Percentiles rank a stretch among this genome's conserved stretches.
These are phyloP conservation scores for Drosophila nr. medialis DNA, from an alignment of 2,888 invertebrate species.

Conservation along the genomic window DNA sequence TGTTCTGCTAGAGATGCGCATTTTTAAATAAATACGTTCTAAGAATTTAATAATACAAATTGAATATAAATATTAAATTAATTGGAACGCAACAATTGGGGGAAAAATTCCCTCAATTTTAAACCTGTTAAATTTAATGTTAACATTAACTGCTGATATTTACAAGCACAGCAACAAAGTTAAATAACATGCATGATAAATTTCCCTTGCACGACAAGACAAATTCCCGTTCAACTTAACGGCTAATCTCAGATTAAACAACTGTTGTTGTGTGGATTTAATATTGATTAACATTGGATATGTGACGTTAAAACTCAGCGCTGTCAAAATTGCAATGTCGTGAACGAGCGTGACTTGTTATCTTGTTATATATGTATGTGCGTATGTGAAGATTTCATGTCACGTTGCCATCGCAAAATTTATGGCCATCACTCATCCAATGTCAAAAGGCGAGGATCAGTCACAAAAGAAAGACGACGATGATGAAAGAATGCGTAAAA, in stretches of 20 bases:
- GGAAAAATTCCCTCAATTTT: not conserved
- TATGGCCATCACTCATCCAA: conserved; percentile 56
- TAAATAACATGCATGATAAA: not conserved
- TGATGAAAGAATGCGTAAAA: conserved; percentile 76
- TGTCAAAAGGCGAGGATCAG: conserved; percentile 77
- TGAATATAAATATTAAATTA: not conserved
- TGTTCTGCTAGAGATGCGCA: conserved; percentile 16
- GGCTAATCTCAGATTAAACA: not conserved
- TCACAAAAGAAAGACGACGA: conserved; percentile 67
- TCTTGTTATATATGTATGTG: not conserved
- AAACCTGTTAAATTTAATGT: not conserved
- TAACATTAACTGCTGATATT: not conserved
- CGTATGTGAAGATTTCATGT: conserved; percentile 34
- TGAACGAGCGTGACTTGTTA: conserved; percentile 42
- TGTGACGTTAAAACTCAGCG: not conserved
- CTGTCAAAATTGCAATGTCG: conserved; percentile 11
- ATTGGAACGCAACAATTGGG: not conserved
- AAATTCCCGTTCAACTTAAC: not conserved
- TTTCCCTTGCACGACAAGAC: not conserved
- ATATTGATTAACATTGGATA: conserved; percentile 34
- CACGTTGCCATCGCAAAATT: conserved; percentile 62
- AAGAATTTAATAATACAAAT: not conserved
- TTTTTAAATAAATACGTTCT: not conserved
- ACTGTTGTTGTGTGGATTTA: conserved; percentile 8
- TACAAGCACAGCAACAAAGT: not conserved